Percentiles rank a stretch among this genome's conserved stretches.
These are phyloP conservation scores for Epinephelus malabaricus DNA, from an alignment of 2,797 vertebrate species.

Conservation along the genomic window DNA sequence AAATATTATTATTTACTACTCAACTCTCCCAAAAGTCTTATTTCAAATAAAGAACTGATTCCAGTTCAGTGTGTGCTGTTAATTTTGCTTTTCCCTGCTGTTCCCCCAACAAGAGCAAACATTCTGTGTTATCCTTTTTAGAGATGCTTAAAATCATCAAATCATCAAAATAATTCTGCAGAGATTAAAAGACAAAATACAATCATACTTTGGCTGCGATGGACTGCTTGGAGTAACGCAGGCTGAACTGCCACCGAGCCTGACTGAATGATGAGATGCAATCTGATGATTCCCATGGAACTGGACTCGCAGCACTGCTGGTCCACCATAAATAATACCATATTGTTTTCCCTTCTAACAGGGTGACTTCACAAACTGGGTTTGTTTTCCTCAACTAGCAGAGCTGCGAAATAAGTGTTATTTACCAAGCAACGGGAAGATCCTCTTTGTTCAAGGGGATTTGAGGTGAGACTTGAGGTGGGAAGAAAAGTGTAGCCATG, in stretches of 20 bases:
- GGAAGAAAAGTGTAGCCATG: conserved; percentile 27
- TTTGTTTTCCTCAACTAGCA: conserved; percentile 34
- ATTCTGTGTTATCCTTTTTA: neutral
- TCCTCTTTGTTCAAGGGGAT: conserved; percentile 37
- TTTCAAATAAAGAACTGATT: neutral
- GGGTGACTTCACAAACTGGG: conserved; percentile 30
- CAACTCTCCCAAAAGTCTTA: neutral
- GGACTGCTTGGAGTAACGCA: neutral
- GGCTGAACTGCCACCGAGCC: neutral
- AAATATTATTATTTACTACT: too few species aligned
- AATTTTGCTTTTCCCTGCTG: neutral
- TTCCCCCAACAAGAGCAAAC: neutral
- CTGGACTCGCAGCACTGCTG: conserved; percentile 30
- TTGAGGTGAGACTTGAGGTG: conserved; percentile 43
- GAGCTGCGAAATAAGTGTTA: conserved; percentile 51
- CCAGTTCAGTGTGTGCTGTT: neutral
- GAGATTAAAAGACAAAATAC: neutral
- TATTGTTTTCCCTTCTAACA: conserved; percentile 52
- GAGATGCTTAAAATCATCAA: neutral
- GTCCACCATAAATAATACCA: conserved; percentile 52
- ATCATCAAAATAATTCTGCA: conserved; percentile 2
- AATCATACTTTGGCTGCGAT: neutral
- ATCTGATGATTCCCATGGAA: neutral
- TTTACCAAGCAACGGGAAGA: conserved; percentile 21
- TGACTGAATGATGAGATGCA: conserved; percentile 5